Evolutionary conservation across 2,797 vertebrate genomes (phyloP).

Genomic region (Forpus xanthops): DNA sequence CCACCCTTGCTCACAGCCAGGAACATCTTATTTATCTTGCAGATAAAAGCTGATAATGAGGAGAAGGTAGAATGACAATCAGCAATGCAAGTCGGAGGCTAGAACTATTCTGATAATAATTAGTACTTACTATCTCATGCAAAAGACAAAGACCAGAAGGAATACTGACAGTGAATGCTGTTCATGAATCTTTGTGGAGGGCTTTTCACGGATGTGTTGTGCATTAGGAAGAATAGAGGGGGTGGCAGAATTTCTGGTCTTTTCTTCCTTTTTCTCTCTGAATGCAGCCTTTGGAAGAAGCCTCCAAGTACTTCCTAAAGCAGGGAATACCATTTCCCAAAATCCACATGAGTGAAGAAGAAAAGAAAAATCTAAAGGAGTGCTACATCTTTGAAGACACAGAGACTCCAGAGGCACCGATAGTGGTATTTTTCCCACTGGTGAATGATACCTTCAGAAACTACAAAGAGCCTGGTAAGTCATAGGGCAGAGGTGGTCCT

Average conservation of each 20-base stretch:
- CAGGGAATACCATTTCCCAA: slow-evolving; percentile 84
- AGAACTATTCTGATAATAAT: background rate
- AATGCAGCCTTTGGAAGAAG: slow-evolving; percentile 79
- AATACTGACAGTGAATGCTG: accelerated
- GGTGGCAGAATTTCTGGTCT: background rate
- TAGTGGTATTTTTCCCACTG: slow-evolving; percentile 83
- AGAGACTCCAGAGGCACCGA: slow-evolving; percentile 71
- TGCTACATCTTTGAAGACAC: slow-evolving; percentile 81
- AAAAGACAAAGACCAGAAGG: background rate
- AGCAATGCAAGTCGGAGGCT: background rate
- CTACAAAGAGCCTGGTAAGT: slow-evolving; percentile 84
- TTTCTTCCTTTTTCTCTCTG: background rate
- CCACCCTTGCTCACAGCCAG: background rate
- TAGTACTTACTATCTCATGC: background rate
- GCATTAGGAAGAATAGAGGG: background rate
- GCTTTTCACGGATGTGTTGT: background rate
- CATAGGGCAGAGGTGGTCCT: background rate
- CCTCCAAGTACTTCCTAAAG: slow-evolving; percentile 78
- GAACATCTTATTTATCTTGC: background rate
- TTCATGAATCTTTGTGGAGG: background rate
- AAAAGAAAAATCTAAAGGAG: slow-evolving; percentile 77
- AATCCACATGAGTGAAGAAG: slow-evolving; percentile 71
- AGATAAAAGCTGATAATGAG: background rate
- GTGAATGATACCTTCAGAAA: slow-evolving; percentile 81
- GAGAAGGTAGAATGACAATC: background rate